Evolutionary conservation across 2,888 invertebrate species (phyloP), one percentile per base, ranked within the genome.

Genomic region (Acronicta psi): DNA sequence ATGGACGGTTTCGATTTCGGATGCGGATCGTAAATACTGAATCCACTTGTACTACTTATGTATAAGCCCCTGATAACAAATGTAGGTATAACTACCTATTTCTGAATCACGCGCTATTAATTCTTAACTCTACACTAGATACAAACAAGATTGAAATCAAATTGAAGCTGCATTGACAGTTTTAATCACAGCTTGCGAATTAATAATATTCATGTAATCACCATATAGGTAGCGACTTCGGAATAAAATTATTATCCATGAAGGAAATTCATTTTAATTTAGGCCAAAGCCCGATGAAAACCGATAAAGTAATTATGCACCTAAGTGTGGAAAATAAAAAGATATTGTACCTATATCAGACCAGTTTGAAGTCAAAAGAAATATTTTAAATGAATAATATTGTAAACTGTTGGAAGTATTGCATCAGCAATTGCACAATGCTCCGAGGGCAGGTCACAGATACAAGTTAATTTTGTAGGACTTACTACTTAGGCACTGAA

Each of bases 341-440:
- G 23, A 59, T 34, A 60, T 68, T 61, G 44, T 59, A n/a, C n/a
- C n/a, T n/a, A 67, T 46, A 59, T 58, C 45, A 56, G 41, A 56
- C 37, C 47, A 60, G 42, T 63, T 70, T 61, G n/a, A 43, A 68
- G 45, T 17, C 29, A 65, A 44, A 65, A 67, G 55, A 54, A 67
- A 63, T 62, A 64, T 37, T 62, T 58, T 50, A 69, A 55, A 53
- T 62, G 57, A 56, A 56, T 57, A 67, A 51, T 69, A 59, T 36
- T 74, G 82, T 58, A 83, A 85, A 60, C 54, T 56, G 42, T 73
- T 64, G 51, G 43, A 23, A 47, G 9, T 75, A 77, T 89, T 88
- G 86, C 89, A 67, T 89, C 89, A 89, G 84, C 77, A 56, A 80
- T 83, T 84, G 76, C 83, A 75, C 72, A 81, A 82, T 76, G 55